A percentile compares a stretch with the other conserved stretches of the same genome.
Evolutionary conservation across 2,113 vertebrate genomes (phyloP).

Genomic region (Bubo bubo): DNA sequence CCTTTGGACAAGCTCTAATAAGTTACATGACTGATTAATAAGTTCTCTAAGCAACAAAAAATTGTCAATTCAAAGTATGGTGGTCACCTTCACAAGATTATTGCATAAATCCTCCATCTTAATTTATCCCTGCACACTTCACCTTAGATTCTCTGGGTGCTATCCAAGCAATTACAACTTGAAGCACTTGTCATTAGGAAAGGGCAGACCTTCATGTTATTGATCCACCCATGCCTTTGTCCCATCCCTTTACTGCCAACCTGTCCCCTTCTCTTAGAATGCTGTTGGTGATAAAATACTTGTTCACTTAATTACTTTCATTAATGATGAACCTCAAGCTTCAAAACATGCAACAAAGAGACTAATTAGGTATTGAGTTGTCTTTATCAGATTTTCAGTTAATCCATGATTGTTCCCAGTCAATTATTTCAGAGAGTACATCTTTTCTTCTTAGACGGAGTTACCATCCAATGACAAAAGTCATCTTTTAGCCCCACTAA

Average conservation of each 20-base stretch:
- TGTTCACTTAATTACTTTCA: slow-evolving; percentile 54
- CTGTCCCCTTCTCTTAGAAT: not conserved
- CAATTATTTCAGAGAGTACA: not conserved
- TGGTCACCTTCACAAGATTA: not conserved
- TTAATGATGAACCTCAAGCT: slow-evolving; percentile 22
- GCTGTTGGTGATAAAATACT: not conserved
- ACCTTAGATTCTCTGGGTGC: not conserved
- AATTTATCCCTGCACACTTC: not conserved
- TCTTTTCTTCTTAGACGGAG: not conserved
- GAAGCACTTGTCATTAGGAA: not conserved
- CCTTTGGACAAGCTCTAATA: not conserved
- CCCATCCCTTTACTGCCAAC: not conserved
- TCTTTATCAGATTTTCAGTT: slow-evolving; percentile 1
- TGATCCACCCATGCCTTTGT: not conserved
- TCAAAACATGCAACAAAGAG: not conserved
- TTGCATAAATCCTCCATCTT: not conserved
- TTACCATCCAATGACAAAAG: not conserved
- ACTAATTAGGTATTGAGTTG: slow-evolving; percentile 29
- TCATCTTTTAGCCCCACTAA: not conserved
- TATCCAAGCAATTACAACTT: slow-evolving; percentile 1
- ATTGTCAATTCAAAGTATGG: not conserved
- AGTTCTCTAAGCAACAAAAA: not conserved
- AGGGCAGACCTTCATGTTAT: slow-evolving; percentile 17
- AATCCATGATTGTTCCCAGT: not conserved
- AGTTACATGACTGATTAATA: not conserved